phyloP scores from a whole-genome alignment of 2,888 invertebrate species.

The Hemistola chrysoprasaria region DNA sequence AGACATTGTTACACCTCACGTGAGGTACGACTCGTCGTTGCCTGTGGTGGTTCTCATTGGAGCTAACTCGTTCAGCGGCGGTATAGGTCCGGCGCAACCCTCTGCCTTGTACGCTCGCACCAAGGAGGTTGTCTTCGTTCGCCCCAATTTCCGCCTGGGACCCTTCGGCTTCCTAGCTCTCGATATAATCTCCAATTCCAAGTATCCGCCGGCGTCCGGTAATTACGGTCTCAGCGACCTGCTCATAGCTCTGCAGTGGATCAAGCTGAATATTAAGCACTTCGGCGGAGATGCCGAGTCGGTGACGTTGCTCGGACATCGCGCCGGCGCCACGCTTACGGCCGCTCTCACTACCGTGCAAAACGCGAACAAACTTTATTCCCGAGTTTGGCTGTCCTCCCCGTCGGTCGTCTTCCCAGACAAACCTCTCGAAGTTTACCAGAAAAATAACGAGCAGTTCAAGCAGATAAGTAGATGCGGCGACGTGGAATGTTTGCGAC shows the following conservation, averaged over 20 bases:
- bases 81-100: constrained; percentile 88
- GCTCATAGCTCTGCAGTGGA: constrained; percentile 89
- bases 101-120: constrained; percentile 89
- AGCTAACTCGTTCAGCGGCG: constrained; percentile 89
- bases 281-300: constrained; percentile 91
- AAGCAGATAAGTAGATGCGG: constrained; percentile 80
- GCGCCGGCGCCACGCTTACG: constrained; percentile 92
- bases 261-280: constrained; percentile 89
- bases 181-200: constrained; percentile 85
- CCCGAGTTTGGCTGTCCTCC: constrained; percentile 90
- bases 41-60: constrained; percentile 93
- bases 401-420: constrained; percentile 88
- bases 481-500: constrained; percentile 82
- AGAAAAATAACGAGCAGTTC: constrained; percentile 83
- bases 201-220: constrained; percentile 89
- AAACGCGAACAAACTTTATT: constrained; percentile 85
- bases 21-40: constrained; percentile 88
- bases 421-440: constrained; percentile 81
- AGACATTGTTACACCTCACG: constrained; percentile 91
- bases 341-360: constrained; percentile 86
- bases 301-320: constrained; percentile 92
- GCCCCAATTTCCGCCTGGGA: constrained; percentile 92
- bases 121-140: constrained; percentile 91
- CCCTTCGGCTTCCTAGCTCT: constrained; percentile 91
- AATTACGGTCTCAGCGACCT: constrained; percentile 94